Base-by-base conservation (phyloP, 1,140 invertebrate genomes). In the Macrotrachela quadricornifera region DNA sequence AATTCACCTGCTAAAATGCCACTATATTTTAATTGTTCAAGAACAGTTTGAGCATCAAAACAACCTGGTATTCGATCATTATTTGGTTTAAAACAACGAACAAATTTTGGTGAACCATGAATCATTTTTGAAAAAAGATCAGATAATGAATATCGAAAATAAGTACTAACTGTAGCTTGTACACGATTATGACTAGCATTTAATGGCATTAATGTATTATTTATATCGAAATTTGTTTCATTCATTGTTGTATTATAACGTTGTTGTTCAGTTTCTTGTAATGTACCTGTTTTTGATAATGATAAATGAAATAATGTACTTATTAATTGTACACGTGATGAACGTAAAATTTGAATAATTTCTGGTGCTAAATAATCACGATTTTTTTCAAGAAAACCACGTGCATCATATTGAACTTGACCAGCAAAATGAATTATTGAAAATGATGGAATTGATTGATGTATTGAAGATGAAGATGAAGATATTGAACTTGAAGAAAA, bases 71-170 rank as follows among this genome's bases (percentile, higher is more conserved):
- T 73, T 57, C 78, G 76, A 21, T 74, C 72, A 58, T 82, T 80
- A 63, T 84, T 85, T 8, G 83, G 83, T 68, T 83, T 82, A 42
- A 85, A 77, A 58, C 82, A 85, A 66, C 67, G 75, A 13, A 85
- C 79, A 68, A 85, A 85, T 64, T 83, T 81, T 6, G 82, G 82
- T 10, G 76, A 75, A 10, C 75, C 79, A 38, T 78, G 78, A 6
- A 83, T 80, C 39, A 90, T 73, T 62, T 80, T 82, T 62, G 82
- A 80, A 14, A 85, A 73, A 10, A 85, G 68, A 64, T 85, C 82
- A 79, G 83, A 83, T 21, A 85, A 62, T 0, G 82, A 84, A 63
- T 80, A 83, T 30, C 82, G 73, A 69, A 85, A 85, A 63, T 84
- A 83, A 9, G 81, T 83, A 6, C 81, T 77, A 4, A 83, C 79